Conservation (phyloP, 2,797 vertebrate genomes). For the Harpagifer antarcticus region DNA sequence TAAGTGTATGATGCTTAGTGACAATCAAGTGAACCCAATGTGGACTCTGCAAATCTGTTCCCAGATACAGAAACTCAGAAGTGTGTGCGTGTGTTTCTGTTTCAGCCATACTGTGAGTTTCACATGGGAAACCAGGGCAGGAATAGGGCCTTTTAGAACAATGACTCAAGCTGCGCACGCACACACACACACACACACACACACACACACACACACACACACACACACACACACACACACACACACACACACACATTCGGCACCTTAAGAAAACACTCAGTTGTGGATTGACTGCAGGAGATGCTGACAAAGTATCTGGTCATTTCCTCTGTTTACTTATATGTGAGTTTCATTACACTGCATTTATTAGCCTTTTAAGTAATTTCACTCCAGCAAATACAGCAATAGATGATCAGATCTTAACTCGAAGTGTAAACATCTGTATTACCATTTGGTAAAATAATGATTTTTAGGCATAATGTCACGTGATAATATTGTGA, state of each 20-base stretch:
- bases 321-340: conserved; percentile 50
- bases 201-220: neutral
- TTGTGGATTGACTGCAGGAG: conserved; percentile 41
- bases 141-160: conserved; percentile 54
- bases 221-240: neutral
- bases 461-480: neutral
- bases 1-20: neutral
- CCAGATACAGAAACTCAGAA: neutral
- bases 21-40: conserved; percentile 1
- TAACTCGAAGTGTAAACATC: neutral
- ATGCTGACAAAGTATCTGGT: conserved; percentile 51
- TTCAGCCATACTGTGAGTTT: neutral
- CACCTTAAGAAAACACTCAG: conserved; percentile 37
- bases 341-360: conserved; percentile 11
- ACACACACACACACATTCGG: neutral
- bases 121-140: conserved; percentile 37
- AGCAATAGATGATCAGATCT: neutral
- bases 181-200: neutral
- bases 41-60: conserved; percentile 6
- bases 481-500: no score
- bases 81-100: neutral
- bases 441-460: neutral
- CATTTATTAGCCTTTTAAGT: conserved; percentile 4
- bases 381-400: conserved; percentile 2
- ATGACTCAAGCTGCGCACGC: conserved; percentile 16